phyloP scores from a whole-genome alignment of 2,797 vertebrate species.

The Sebastes alutus region DNA sequence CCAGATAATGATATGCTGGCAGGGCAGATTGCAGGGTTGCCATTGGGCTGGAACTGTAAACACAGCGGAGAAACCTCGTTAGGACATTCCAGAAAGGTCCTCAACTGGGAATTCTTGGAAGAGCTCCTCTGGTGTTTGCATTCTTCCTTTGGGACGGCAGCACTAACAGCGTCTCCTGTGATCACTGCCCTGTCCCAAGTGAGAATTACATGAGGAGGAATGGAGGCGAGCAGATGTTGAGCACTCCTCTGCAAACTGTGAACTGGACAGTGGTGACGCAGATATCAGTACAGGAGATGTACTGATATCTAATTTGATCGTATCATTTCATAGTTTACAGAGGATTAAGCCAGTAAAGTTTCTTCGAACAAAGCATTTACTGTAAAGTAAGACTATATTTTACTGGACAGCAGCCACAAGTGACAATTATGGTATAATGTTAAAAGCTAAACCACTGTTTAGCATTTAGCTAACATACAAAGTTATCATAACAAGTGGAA shows the following conservation, averaged over 20 bases:
- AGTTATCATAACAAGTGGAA: neutral
- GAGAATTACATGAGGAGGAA: slow-evolving; percentile 53
- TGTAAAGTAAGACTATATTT: neutral
- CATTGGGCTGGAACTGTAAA: slow-evolving; percentile 78
- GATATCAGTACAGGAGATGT: neutral
- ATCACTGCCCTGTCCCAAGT: slow-evolving; percentile 54
- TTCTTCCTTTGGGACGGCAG: slow-evolving; percentile 70
- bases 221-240: slow-evolving; percentile 52
- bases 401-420: neutral
- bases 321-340: neutral
- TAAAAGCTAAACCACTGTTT: neutral
- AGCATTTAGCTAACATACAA: neutral
- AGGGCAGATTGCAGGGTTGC: slow-evolving; percentile 79
- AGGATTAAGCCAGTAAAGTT: neutral
- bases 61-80: slow-evolving; percentile 71
- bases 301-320: neutral
- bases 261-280: slow-evolving; percentile 20
- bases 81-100: slow-evolving; percentile 82
- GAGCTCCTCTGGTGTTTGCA: slow-evolving; percentile 71
- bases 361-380: neutral
- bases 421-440: neutral
- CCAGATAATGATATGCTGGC: slow-evolving; percentile 77
- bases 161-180: slow-evolving; percentile 62
- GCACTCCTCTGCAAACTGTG: slow-evolving; percentile 47
- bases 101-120: slow-evolving; percentile 80